Evolutionary conservation across 2,797 vertebrate species (phyloP).

Genomic region (Syndactyla subalaris): DNA sequence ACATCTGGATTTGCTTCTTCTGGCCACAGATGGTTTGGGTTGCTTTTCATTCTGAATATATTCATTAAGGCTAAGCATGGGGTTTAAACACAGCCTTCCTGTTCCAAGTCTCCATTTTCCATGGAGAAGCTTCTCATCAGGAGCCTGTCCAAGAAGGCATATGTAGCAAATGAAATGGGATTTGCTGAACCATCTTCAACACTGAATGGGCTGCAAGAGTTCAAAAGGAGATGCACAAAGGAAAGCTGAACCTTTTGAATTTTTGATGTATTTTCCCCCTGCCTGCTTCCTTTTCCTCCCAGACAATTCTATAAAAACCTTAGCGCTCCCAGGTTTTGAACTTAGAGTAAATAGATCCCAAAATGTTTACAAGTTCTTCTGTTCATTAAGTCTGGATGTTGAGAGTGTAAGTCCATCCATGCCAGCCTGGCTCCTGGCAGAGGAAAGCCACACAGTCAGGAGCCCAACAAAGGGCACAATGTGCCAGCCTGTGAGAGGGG

Average conservation of each 20-base stretch:
- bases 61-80: constrained; percentile 7
- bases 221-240: not conserved
- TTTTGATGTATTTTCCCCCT: not conserved
- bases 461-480: not conserved
- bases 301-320: not conserved
- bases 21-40: constrained; percentile 52
- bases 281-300: not conserved
- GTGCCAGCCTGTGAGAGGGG: not conserved
- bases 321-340: not conserved
- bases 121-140: not conserved
- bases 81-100: constrained; percentile 50
- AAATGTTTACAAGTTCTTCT: not conserved
- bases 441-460: not conserved
- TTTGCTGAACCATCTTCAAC: not conserved
- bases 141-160: constrained; percentile 1
- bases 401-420: not conserved
- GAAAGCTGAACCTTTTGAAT: not conserved
- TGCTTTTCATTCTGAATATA: constrained; percentile 17
- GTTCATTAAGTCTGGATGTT: not conserved
- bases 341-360: not conserved
- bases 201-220: not conserved
- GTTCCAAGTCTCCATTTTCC: constrained; percentile 49
- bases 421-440: not conserved
- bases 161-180: not conserved
- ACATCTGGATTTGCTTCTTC: constrained; percentile 63